These are phyloP conservation scores for Arothron firmamentum DNA, from an alignment of 2,113 vertebrate species.

Conservation along the genomic window DNA sequence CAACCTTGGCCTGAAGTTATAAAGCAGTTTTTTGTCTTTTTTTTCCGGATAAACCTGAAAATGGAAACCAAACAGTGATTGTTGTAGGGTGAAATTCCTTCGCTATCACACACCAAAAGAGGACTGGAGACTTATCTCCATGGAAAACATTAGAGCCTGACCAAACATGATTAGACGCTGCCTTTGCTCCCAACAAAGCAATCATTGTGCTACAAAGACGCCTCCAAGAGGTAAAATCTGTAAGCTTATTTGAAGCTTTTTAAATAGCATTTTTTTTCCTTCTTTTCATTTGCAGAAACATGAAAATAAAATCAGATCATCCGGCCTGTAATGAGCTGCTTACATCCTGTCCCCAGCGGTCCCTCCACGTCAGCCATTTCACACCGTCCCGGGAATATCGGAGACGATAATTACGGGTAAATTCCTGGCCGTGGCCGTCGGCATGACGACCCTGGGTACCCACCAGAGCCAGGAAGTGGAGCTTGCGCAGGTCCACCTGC, in stretches of 20 bases:
- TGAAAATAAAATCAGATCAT: not conserved
- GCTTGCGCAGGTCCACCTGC: constrained; percentile 79
- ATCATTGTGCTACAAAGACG: constrained; percentile 4
- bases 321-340: constrained; percentile 1
- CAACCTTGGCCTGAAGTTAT: constrained; percentile 4
- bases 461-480: constrained; percentile 87
- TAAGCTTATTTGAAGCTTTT: too few species aligned
- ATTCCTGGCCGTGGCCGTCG: constrained; percentile 88
- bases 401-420: constrained; percentile 83
- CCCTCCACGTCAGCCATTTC: constrained; percentile 86
- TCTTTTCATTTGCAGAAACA: not conserved
- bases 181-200: constrained; percentile 14
- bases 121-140: constrained; percentile 3
- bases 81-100: not conserved
- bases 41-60: constrained; percentile 13
- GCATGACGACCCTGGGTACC: constrained; percentile 92
- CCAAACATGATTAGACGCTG: constrained; percentile 3
- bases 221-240: too few species aligned
- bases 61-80: constrained; percentile 2
- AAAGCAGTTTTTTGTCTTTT: not conserved
- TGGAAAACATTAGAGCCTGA: constrained; percentile 22
- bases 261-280: not conserved
- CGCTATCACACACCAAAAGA: constrained; percentile 7
- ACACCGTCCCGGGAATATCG: constrained; percentile 86
- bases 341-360: constrained; percentile 87